Conservation (phyloP, 1,140 invertebrate genomes). For the Drosophila virilis region DNA sequence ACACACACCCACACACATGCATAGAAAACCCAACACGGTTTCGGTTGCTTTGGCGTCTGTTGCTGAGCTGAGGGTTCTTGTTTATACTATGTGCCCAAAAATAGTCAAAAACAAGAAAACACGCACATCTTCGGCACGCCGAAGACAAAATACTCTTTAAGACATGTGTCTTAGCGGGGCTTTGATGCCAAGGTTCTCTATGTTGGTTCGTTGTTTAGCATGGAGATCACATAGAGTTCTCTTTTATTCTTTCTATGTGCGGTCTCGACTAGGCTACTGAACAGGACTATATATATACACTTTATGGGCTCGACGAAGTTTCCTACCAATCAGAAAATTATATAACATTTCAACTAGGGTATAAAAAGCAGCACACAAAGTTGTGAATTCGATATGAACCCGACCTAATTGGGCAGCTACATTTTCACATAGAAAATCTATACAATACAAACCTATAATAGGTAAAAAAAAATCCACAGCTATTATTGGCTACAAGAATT, state of each 20-base stretch:
- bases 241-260: no score
- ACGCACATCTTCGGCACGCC: not conserved
- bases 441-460: no score
- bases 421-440: not conserved
- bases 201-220: no score
- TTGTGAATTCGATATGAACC: not conserved
- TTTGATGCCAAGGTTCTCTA: no score
- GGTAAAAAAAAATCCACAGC: no score
- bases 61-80: conserved; percentile 25
- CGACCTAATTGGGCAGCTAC: not conserved
- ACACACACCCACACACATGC: conserved; percentile 1
- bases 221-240: no score
- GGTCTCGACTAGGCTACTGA: no score
- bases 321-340: no score
- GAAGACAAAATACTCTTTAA: not conserved
- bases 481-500: no score
- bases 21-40: conserved; percentile 16
- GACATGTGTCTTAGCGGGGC: not conserved
- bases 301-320: no score
- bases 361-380: not conserved
- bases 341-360: not conserved
- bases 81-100: conserved; percentile 24
- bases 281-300: no score
- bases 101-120: conserved; percentile 10
- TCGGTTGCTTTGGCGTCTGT: conserved; percentile 24